Conservation (phyloP, 2,113 vertebrate species). For the Thalassoma bifasciatum region DNA sequence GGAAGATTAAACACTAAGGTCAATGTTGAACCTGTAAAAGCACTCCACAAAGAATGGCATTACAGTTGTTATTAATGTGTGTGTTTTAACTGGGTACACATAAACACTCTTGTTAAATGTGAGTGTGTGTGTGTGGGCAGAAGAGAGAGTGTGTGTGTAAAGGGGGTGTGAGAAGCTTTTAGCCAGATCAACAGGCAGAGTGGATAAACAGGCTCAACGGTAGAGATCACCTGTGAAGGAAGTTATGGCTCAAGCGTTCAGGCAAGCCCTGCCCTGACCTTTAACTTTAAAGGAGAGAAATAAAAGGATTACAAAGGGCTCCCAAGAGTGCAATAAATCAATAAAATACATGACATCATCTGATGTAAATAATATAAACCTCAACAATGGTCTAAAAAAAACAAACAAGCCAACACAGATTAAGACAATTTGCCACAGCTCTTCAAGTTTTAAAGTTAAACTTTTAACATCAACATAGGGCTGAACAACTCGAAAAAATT, state of each 20-base stretch:
- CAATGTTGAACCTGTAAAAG: conserved; percentile 72
- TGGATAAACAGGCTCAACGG: conserved; percentile 76
- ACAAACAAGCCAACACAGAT: no score
- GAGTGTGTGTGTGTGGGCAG: conserved; percentile 45
- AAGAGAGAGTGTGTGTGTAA: conserved; percentile 59
- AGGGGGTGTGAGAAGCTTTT: conserved; percentile 79
- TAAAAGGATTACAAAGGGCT: conserved; percentile 18
- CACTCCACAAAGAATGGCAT: conserved; percentile 72
- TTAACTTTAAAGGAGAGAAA: conserved; percentile 30
- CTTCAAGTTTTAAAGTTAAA: no score
- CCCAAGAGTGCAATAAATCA: no score
- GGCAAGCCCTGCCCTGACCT: conserved; percentile 41
- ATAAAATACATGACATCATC: no score
- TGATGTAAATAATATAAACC: no score
- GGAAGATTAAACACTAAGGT: conserved; percentile 75
- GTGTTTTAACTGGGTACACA: conserved; percentile 75
- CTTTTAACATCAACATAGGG: no score
- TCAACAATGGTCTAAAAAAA: no score
- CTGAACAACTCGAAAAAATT: no score
- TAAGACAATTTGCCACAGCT: no score
- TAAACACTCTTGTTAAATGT: conserved; percentile 41
- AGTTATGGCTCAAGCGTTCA: conserved; percentile 51
- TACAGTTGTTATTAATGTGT: conserved; percentile 80
- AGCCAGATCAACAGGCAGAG: conserved; percentile 77
- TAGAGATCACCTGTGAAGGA: conserved; percentile 66